Conservation (phyloP, 2,888 invertebrate genomes). For the Tinea semifulvella region DNA sequence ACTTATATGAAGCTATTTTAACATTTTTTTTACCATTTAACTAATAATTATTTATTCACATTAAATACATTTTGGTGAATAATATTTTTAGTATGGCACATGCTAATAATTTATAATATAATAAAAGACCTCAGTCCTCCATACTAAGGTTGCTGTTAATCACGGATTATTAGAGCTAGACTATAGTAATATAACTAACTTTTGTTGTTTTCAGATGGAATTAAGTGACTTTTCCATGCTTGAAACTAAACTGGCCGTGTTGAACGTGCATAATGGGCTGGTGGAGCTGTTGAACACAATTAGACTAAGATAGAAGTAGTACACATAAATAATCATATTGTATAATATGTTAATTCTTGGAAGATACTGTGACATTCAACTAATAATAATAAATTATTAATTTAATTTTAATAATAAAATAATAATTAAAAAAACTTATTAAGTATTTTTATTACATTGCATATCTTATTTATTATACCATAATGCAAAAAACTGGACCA, state of each 20-base stretch:
- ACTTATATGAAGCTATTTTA: neutral
- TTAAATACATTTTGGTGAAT: neutral
- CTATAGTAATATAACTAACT: neutral
- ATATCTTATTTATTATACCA: no score
- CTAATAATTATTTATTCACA: neutral
- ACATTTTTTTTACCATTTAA: neutral
- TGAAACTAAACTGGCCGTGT: constrained; percentile 60
- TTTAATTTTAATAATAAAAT: no score
- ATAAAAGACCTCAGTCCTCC: neutral
- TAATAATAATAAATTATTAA: no score
- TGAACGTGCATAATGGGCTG: constrained; percentile 55
- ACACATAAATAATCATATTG: no score
- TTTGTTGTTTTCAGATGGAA: constrained; percentile 64
- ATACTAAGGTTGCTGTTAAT: neutral
- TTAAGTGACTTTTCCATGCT: constrained; percentile 74
- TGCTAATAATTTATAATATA: neutral
- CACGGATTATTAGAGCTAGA: neutral
- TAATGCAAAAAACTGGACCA: no score
- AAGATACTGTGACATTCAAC: no score
- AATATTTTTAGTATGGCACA: neutral
- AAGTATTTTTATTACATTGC: no score
- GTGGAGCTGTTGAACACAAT: constrained; percentile 58
- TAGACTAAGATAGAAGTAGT: constrained; percentile 35
- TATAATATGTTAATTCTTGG: no score
- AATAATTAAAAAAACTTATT: no score